Base-by-base conservation (phyloP, 2,113 vertebrate genomes). In the Chloebia gouldiae region DNA sequence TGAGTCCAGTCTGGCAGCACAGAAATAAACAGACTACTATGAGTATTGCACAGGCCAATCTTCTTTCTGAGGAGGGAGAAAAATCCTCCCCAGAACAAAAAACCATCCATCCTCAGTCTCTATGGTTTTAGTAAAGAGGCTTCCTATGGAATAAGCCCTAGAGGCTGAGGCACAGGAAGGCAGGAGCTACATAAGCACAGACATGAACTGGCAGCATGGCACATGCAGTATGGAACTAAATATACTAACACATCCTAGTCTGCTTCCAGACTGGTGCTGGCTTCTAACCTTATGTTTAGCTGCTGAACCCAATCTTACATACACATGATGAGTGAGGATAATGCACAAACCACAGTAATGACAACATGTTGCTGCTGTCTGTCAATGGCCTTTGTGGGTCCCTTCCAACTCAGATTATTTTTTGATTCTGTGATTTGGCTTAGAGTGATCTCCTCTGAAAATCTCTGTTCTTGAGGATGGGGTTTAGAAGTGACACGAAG, bases 51-150 rank as follows among this genome's bases (percentile, higher is more conserved):
- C 14, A 89, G 61, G 24, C 14, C 33, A 37, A n/a, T 56, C 39
- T 70, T 47, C 27, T 45, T 40, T 61, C 33, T 15, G n/a, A 57
- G 21, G 3, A 17, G 8, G 19, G 13, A 11, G 18, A 31, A 50
- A 61, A 40, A 15, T 33, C 23, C 14, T 56, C 9, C 28, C 20
- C n/a, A 57, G 49, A 81, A 54, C 13, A 85, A n/a, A 56, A 63
- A 22, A 0, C 0, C 2, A 18, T 17, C 54, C 37, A 72, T 77
- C 25, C 40, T 50, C 33, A 17, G 8, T 16, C 23, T 65, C 11
- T 2, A 37, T 0, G 2, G 51, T 44, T 71, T 71, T 71, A 83
- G 42, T 30, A 57, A 56, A 9, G 21, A 85, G 30, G 45, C 4
- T 56, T 73, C 33, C 39, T 23, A 25, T 7, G 14, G 42, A 93